Percentiles rank a stretch among this genome's conserved stretches.
Evolutionary conservation across 2,888 invertebrate species (phyloP).

Genomic region (Listrodromus nycthemerus): DNA sequence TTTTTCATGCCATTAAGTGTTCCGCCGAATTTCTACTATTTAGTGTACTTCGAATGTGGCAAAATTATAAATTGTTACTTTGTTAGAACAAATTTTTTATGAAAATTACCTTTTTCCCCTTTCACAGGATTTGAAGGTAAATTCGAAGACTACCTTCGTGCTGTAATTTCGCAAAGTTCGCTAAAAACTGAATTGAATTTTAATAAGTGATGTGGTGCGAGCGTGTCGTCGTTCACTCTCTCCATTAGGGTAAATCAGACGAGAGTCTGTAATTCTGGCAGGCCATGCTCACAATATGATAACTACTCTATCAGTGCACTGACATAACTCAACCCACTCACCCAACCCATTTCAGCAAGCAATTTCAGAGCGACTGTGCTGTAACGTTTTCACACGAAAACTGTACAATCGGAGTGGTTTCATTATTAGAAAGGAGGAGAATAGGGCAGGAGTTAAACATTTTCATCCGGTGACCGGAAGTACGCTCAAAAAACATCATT

Average conservation of each 20-base stretch:
- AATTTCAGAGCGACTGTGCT: not conserved
- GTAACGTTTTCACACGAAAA: conserved; percentile 37
- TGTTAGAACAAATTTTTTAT: no score
- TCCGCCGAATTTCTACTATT: no score
- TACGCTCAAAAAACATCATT: conserved; percentile 63
- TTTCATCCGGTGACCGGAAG: conserved; percentile 66
- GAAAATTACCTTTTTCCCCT: no score
- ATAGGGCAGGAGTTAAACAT: conserved; percentile 49
- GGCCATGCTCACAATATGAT: not conserved
- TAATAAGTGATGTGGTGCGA: no score
- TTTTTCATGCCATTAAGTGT: no score
- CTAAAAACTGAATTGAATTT: no score
- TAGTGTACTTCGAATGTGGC: no score
- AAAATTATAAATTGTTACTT: no score
- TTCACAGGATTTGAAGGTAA: no score
- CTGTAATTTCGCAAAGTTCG: no score
- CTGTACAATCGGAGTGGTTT: conserved; percentile 27
- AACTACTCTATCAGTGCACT: not conserved
- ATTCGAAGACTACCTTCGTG: no score
- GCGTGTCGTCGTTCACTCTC: no score
- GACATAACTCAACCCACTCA: not conserved
- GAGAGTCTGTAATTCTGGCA: not conserved
- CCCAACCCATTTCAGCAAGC: not conserved
- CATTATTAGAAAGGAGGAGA: conserved; percentile 22
- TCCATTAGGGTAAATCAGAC: not conserved